phyloP scores from a whole-genome alignment of 2,888 invertebrate species.

The Liodrosophila aerea region DNA sequence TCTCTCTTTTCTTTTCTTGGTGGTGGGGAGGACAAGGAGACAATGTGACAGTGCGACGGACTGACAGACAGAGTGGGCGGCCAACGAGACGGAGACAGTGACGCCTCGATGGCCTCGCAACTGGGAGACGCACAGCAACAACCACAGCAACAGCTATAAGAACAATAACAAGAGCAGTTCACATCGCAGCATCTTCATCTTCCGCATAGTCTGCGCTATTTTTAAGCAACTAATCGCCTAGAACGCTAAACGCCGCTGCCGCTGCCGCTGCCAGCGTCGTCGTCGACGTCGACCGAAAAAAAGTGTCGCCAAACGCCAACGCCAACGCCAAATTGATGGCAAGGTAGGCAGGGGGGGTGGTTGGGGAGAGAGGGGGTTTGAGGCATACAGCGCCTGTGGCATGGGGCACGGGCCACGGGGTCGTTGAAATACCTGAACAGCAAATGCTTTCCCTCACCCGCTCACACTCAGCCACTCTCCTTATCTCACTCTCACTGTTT shows the following conservation, averaged over 20 bases:
- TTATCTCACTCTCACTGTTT: background rate
- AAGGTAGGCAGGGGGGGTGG: background rate
- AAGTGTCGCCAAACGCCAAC: constrained; percentile 46
- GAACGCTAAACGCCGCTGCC: constrained; percentile 40
- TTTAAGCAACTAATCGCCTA: constrained; percentile 68
- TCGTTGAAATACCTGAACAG: constrained; percentile 40
- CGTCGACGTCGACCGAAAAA: constrained; percentile 8
- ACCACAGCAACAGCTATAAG: background rate
- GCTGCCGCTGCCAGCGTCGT: background rate
- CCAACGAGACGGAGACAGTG: constrained; percentile 20
- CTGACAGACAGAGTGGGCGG: constrained; percentile 41
- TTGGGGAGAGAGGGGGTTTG: no score
- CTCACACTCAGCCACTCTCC: no score
- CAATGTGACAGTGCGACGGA: background rate
- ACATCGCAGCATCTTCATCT: constrained; percentile 24
- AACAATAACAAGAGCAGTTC: constrained; percentile 21
- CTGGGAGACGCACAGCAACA: background rate
- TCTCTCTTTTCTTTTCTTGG: no score
- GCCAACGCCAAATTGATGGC: constrained; percentile 30
- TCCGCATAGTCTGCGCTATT: constrained; percentile 70
- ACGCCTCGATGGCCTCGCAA: constrained; percentile 29
- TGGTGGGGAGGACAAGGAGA: constrained; percentile 7
- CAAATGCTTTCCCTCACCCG: background rate
- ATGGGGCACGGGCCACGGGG: constrained; percentile 1
- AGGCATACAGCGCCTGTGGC: background rate